Percentiles rank a stretch among this genome's conserved stretches.
Evolutionary conservation across 1,140 invertebrate species (phyloP).

Genomic region (Micrasema longulum): DNA sequence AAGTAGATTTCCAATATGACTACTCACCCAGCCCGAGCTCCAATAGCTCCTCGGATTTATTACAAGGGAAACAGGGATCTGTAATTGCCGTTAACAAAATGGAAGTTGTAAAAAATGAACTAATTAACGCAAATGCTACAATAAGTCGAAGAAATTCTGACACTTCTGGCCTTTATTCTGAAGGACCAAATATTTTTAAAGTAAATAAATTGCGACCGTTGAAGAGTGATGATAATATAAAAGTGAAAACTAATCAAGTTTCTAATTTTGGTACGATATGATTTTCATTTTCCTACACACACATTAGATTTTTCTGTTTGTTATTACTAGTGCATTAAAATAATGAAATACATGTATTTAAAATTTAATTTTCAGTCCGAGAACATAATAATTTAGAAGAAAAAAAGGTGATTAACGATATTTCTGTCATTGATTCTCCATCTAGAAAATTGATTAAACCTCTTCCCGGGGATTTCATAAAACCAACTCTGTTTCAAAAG

Average conservation of each 20-base stretch:
- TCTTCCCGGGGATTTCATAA: constrained; percentile 69
- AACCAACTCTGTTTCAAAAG: constrained; percentile 68
- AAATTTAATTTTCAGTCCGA: neutral
- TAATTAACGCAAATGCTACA: constrained; percentile 6
- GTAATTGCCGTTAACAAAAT: constrained; percentile 57
- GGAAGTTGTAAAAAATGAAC: neutral
- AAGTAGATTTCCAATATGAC: constrained; percentile 57
- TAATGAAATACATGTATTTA: neutral
- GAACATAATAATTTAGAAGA: constrained; percentile 1
- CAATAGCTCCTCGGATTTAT: constrained; percentile 64
- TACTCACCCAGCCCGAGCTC: constrained; percentile 64
- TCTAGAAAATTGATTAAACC: constrained; percentile 65
- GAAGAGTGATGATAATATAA: constrained; percentile 44
- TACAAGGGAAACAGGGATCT: constrained; percentile 61
- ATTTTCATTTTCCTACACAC: constrained; percentile 2
- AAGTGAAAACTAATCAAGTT: constrained; percentile 25
- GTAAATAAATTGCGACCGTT: constrained; percentile 48
- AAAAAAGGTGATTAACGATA: constrained; percentile 10
- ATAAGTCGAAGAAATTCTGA: constrained; percentile 49
- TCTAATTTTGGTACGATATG: constrained; percentile 12
- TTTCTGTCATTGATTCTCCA: constrained; percentile 44
- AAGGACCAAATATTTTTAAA: constrained; percentile 41
- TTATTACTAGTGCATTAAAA: neutral
- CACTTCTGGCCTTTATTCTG: constrained; percentile 36
- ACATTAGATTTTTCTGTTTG: neutral